Percentiles rank a stretch among this genome's conserved stretches.
Conservation (phyloP, 2,888 invertebrate genomes). For the Slavum lentiscoides region DNA sequence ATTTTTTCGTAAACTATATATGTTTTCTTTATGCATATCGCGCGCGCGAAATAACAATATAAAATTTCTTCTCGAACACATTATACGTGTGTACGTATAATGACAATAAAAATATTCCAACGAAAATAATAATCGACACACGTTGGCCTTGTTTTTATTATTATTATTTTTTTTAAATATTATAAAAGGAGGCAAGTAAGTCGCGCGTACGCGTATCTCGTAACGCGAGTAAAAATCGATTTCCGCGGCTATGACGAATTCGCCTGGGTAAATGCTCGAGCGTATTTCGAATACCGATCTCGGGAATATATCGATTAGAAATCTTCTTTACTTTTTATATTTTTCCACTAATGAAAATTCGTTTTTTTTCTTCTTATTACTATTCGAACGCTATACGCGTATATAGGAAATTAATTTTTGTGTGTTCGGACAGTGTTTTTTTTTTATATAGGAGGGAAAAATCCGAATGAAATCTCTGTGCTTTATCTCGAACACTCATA, state of each 20-base stretch:
- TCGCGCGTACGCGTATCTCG: too few relatives aligned
- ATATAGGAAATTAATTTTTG: too few relatives aligned
- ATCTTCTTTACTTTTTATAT: background rate
- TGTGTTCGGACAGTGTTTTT: too few relatives aligned
- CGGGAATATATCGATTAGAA: conserved; percentile 8
- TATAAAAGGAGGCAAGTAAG: conserved; percentile 15
- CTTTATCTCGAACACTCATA: too few relatives aligned
- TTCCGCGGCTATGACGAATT: conserved; percentile 29
- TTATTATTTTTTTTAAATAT: background rate
- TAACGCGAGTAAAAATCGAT: conserved; percentile 14
- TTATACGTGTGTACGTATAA: background rate
- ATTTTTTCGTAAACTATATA: background rate
- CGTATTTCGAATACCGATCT: conserved; percentile 11
- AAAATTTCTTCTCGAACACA: background rate
- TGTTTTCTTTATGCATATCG: background rate
- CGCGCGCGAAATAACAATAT: background rate
- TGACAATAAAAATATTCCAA: background rate
- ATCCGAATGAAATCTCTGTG: too few relatives aligned
- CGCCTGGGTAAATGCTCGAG: background rate
- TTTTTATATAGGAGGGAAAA: too few relatives aligned
- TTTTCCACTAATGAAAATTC: background rate
- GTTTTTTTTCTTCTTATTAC: background rate
- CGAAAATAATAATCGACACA: conserved; percentile 14
- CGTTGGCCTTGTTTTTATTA: background rate
- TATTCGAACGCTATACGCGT: too few relatives aligned